Conservation (phyloP, 1,140 invertebrate genomes). For the Eufriesea mexicana region DNA sequence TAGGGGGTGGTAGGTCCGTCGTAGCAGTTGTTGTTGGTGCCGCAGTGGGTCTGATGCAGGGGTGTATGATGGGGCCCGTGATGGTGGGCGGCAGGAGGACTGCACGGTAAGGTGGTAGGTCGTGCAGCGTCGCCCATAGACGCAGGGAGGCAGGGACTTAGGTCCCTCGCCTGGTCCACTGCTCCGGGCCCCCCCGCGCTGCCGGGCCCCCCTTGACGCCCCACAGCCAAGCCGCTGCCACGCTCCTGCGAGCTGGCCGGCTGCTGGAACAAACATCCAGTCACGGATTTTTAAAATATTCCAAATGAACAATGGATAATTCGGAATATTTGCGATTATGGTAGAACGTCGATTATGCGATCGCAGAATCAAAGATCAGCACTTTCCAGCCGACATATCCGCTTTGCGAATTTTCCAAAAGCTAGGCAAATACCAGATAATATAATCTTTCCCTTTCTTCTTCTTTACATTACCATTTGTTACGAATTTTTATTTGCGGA, state of each 20-base stretch:
- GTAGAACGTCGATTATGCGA: too few relatives aligned
- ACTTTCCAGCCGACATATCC: too few relatives aligned
- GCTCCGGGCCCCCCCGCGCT: conserved; percentile 83
- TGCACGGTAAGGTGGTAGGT: conserved; percentile 79
- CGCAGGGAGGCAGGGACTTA: conserved; percentile 88
- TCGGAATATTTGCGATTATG: neutral
- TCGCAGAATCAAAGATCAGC: too few relatives aligned
- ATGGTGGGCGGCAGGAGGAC: conserved; percentile 76
- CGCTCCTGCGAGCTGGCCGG: conserved; percentile 81
- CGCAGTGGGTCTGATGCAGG: conserved; percentile 79
- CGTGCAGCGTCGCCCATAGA: conserved; percentile 85
- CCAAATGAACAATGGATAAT: neutral
- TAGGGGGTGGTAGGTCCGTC: conserved; percentile 78
- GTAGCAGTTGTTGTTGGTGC: conserved; percentile 81
- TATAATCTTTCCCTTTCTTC: too few relatives aligned
- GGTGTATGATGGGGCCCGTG: conserved; percentile 74
- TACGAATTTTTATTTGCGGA: too few relatives aligned
- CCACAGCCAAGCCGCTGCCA: conserved; percentile 80
- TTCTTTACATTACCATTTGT: too few relatives aligned
- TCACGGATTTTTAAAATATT: conserved; percentile 38
- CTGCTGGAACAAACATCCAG: conserved; percentile 77
- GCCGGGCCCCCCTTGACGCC: conserved; percentile 78
- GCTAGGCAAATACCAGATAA: too few relatives aligned
- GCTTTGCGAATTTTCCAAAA: too few relatives aligned
- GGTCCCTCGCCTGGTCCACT: conserved; percentile 87